Evolutionary conservation across 2,888 invertebrate species (phyloP).

Genomic region (Apantesis nais): DNA sequence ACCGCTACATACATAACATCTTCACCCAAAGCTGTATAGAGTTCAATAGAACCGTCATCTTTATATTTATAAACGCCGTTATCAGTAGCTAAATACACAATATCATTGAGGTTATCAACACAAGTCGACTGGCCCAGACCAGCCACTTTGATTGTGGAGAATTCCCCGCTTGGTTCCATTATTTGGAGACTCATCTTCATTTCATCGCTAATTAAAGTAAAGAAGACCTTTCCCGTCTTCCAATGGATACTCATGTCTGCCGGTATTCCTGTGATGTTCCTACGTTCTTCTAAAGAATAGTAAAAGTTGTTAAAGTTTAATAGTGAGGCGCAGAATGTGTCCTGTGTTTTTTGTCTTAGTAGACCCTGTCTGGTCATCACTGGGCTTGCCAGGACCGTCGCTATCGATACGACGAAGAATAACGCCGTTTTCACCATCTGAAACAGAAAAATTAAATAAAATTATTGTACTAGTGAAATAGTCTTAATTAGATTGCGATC

Average conservation of each 20-base stretch:
- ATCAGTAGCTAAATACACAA: constrained; percentile 78
- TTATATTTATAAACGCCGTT: constrained; percentile 79
- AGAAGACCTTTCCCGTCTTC: constrained; percentile 74
- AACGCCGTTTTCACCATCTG: constrained; percentile 65
- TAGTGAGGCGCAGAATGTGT: constrained; percentile 60
- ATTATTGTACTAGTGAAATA: neutral
- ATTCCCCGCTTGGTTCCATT: constrained; percentile 64
- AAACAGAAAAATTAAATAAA: constrained; percentile 35
- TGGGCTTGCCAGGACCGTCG: constrained; percentile 53
- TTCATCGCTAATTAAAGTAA: constrained; percentile 73
- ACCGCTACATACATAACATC: constrained; percentile 79
- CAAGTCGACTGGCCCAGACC: constrained; percentile 77
- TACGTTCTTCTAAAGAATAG: constrained; percentile 61
- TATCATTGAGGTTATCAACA: constrained; percentile 79
- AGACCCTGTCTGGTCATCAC: constrained; percentile 65
- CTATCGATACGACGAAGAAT: constrained; percentile 49
- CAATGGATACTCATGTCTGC: constrained; percentile 77
- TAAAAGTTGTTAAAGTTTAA: constrained; percentile 69
- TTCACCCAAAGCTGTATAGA: constrained; percentile 72
- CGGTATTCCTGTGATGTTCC: constrained; percentile 69
- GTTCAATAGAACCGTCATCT: constrained; percentile 66
- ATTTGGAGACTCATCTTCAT: constrained; percentile 77
- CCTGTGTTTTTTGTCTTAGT: constrained; percentile 49
- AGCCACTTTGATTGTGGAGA: constrained; percentile 69
- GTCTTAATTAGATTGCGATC: too few relatives aligned